These are phyloP conservation scores for Hanleya hanleyi DNA, from an alignment of 2,888 invertebrate species.

Conservation along the genomic window DNA sequence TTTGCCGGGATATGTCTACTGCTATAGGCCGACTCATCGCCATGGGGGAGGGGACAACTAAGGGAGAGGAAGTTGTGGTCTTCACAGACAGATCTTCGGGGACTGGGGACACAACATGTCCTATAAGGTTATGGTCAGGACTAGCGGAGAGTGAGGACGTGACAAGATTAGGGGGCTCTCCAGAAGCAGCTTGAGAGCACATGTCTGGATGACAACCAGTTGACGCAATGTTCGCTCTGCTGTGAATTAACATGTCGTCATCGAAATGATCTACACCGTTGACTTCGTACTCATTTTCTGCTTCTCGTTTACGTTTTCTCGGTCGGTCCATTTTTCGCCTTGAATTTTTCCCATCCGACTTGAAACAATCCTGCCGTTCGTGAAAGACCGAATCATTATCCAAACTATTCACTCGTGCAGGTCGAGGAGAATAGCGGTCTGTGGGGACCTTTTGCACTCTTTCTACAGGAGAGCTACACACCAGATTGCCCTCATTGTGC, in stretches of 20 bases:
- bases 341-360: constrained; percentile 60
- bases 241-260: background rate
- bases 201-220: no score
- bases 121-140: constrained; percentile 2
- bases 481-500: background rate
- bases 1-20: background rate
- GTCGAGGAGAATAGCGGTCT: no score
- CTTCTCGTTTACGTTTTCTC: constrained; percentile 61
- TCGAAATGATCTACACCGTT: background rate
- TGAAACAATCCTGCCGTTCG: background rate
- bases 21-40: background rate
- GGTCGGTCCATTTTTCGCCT: constrained; percentile 71
- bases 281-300: constrained; percentile 29
- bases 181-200: background rate
- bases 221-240: background rate
- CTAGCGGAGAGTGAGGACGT: background rate
- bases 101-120: constrained; percentile 27
- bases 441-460: no score
- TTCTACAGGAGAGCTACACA: background rate
- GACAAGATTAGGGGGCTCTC: background rate
- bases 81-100: constrained; percentile 51
- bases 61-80: constrained; percentile 12
- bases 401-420: no score
- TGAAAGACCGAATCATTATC: background rate
- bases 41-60: constrained; percentile 4